A percentile compares a stretch with the other conserved stretches of the same genome.
Evolutionary conservation across 2,888 invertebrate species (phyloP).

Genomic region (Melipona beecheii): DNA sequence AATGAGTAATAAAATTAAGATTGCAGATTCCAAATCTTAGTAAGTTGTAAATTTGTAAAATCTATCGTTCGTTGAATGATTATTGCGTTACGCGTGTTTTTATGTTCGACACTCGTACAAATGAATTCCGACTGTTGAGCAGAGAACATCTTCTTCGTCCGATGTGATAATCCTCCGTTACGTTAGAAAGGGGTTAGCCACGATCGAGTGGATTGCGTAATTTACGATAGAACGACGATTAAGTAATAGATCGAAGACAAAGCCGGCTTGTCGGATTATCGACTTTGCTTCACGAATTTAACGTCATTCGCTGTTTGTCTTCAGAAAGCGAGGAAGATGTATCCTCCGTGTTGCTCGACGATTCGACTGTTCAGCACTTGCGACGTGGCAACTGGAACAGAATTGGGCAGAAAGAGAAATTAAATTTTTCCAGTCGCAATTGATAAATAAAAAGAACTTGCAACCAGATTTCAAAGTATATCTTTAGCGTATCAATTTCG

Average conservation of each 20-base stretch:
- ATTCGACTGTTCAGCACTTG: background rate
- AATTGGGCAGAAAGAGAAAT: too few relatives aligned
- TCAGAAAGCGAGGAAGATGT: background rate
- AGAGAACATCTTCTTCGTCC: conserved; percentile 16
- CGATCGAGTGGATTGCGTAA: conserved; percentile 33
- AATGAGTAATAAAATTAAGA: too few relatives aligned
- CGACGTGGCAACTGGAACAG: too few relatives aligned
- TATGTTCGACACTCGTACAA: conserved; percentile 26
- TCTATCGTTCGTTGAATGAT: too few relatives aligned
- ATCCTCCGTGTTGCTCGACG: background rate
- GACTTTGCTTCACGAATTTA: background rate
- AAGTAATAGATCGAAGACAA: conserved; percentile 19
- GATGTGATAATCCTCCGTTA: conserved; percentile 2
- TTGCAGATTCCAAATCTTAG: too few relatives aligned
- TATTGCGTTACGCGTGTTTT: conserved; percentile 11
- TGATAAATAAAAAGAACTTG: too few relatives aligned
- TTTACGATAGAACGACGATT: background rate
- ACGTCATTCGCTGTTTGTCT: conserved; percentile 2
- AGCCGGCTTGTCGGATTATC: conserved; percentile 4
- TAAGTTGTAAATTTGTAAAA: too few relatives aligned
- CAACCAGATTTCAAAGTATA: too few relatives aligned
- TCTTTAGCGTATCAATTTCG: too few relatives aligned
- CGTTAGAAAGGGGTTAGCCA: conserved; percentile 12
- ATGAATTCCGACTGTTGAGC: conserved; percentile 22
- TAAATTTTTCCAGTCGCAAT: too few relatives aligned